Evolutionary conservation across 2,888 invertebrate species (phyloP).

Genomic region (Phragmatobia fuliginosa): DNA sequence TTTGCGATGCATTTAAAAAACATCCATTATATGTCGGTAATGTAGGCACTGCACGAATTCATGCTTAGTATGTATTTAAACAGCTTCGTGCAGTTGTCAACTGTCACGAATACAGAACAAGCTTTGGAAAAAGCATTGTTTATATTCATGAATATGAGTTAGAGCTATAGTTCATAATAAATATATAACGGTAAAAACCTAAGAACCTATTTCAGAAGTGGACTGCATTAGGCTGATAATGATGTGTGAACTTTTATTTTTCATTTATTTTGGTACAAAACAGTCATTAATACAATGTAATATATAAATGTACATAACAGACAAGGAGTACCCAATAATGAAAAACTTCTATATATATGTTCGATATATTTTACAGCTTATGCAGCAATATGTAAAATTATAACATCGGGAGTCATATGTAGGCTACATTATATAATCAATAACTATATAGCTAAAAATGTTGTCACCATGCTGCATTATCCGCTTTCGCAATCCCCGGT

Average conservation of each 20-base stretch:
- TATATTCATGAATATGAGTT: background rate
- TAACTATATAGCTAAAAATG: no score
- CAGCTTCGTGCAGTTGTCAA: constrained; percentile 36
- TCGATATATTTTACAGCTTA: background rate
- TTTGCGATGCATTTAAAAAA: background rate
- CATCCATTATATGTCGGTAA: background rate
- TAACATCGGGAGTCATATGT: background rate
- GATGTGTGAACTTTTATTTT: no score
- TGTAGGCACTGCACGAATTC: background rate
- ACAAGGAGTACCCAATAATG: no score
- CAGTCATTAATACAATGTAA: no score
- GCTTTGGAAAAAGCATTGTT: background rate
- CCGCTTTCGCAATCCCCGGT: no score
- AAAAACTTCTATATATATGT: background rate
- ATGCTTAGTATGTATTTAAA: constrained; percentile 1
- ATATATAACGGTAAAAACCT: no score
- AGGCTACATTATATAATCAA: background rate
- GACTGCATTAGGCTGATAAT: no score
- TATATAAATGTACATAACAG: no score
- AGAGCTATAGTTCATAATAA: no score
- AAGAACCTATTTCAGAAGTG: no score
- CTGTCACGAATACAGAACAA: constrained; percentile 36
- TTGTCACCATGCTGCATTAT: no score
- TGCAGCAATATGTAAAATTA: background rate
- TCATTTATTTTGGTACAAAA: no score